These are phyloP conservation scores for Typhlichthys subterraneus DNA, from an alignment of 2,797 vertebrate genomes.

Conservation along the genomic window DNA sequence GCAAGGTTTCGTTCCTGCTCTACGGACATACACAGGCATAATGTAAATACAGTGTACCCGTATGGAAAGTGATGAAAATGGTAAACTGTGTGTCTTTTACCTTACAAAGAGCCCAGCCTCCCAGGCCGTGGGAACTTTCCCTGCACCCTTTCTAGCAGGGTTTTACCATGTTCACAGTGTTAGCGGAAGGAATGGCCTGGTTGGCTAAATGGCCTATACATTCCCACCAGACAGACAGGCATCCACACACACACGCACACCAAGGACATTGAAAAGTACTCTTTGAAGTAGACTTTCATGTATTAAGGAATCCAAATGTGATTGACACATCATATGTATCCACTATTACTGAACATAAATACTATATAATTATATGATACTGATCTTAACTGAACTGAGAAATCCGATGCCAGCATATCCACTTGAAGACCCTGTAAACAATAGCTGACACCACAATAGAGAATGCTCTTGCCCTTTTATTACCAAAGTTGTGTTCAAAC, in stretches of 20 bases:
- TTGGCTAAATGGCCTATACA: conserved; percentile 22
- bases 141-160: conserved; percentile 50
- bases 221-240: conserved; percentile 16
- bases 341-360: no score
- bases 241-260: not conserved
- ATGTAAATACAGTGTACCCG: no score
- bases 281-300: not conserved
- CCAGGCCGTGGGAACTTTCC: conserved; percentile 51
- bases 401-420: no score
- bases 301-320: not conserved
- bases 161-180: conserved; percentile 45
- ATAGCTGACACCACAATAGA: no score
- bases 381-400: no score
- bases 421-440: no score
- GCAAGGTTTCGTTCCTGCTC: conserved; percentile 41
- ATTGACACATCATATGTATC: not conserved
- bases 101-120: not conserved
- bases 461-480: no score
- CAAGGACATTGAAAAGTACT: not conserved
- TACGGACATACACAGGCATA: conserved; percentile 19
- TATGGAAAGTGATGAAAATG: no score
- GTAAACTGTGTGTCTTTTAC: no score
- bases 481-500: no score
- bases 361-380: no score
- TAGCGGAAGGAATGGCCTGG: conserved; percentile 32